These are phyloP conservation scores for Tetranychus cinnabarinus DNA, from an alignment of 1,140 invertebrate genomes.

Conservation along the genomic window DNA sequence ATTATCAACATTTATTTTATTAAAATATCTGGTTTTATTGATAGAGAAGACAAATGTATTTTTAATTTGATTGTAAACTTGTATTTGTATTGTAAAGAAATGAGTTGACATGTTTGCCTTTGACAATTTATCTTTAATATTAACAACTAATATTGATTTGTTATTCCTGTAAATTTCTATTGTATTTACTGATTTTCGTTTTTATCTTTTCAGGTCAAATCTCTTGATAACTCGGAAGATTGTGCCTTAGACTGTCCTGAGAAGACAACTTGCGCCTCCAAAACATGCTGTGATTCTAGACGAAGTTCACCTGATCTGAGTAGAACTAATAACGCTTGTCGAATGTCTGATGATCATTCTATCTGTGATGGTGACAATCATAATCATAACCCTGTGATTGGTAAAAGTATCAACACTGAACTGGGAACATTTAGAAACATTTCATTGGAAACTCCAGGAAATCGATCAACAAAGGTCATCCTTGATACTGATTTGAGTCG, in stretches of 20 bases:
- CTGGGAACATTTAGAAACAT: no score
- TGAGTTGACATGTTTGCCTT: not conserved
- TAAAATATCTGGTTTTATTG: no score
- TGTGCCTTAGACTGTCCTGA: conserved; percentile 13
- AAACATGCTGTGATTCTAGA: conserved; percentile 13
- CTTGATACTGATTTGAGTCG: no score
- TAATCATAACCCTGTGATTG: no score
- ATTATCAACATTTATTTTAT: no score
- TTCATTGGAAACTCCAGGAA: no score
- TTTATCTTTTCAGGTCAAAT: conserved; percentile 3
- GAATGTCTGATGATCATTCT: not conserved
- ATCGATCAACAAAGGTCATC: no score
- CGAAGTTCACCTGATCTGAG: not conserved
- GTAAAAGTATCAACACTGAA: not conserved
- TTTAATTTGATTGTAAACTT: no score
- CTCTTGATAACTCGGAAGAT: conserved; percentile 7
- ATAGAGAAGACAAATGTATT: no score
- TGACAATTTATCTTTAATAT: not conserved
- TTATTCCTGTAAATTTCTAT: no score
- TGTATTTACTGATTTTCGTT: no score
- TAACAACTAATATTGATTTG: not conserved
- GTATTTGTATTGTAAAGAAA: no score
- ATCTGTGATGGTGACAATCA: not conserved
- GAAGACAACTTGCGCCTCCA: conserved; percentile 11
- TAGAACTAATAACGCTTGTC: not conserved